Conservation (phyloP, 2,888 invertebrate species). For the Perizoma flavofasciatum region DNA sequence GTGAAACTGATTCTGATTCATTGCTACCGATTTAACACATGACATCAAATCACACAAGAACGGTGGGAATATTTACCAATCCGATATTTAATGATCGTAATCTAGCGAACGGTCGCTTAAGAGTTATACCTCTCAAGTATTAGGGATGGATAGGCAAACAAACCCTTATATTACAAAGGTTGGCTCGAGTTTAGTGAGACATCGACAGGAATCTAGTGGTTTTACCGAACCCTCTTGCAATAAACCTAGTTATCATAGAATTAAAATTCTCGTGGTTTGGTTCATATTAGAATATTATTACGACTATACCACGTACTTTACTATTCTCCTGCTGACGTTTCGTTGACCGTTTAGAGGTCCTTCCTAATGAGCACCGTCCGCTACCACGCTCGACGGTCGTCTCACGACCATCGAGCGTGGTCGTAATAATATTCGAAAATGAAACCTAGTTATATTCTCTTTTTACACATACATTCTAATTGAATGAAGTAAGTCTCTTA, state of each 20-base stretch:
- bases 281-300: too few species aligned
- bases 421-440: too few species aligned
- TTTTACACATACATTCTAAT: background rate
- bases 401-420: too few species aligned
- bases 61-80: slow-evolving; percentile 29
- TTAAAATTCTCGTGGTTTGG: too few species aligned
- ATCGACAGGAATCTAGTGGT: slow-evolving; percentile 28
- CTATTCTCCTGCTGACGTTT: too few species aligned
- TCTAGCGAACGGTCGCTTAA: slow-evolving; percentile 27
- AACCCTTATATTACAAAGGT: slow-evolving; percentile 29
- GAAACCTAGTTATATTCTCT: background rate
- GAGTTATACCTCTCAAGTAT: slow-evolving; percentile 32
- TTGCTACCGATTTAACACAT: slow-evolving; percentile 18
- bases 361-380: too few species aligned
- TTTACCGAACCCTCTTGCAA: slow-evolving; percentile 26
- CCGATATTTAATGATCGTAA: slow-evolving; percentile 26
- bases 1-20: slow-evolving; percentile 28
- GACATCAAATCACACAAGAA: slow-evolving; percentile 26
- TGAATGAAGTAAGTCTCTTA: too few species aligned
- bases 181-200: slow-evolving; percentile 33
- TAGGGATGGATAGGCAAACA: slow-evolving; percentile 35
- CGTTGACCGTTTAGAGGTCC: too few species aligned
- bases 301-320: too few species aligned
- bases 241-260: background rate
- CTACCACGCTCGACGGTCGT: too few species aligned